Evolutionary conservation across 2,113 vertebrate genomes (phyloP).

Genomic region (Hemiprocne comata): DNA sequence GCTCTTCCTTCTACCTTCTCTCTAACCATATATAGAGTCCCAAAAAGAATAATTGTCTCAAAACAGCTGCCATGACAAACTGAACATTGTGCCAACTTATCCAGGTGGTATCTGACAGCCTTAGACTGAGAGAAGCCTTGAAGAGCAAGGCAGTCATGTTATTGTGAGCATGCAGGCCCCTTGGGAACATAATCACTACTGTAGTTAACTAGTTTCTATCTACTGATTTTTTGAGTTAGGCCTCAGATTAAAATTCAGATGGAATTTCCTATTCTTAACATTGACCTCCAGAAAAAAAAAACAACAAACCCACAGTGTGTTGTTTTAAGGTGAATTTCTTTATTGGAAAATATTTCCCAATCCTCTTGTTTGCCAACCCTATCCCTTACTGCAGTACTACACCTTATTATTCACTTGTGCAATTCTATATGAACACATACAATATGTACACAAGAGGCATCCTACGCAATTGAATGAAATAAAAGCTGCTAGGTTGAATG

Average conservation of each 20-base stretch:
- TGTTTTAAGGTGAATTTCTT: not conserved
- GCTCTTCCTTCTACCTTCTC: not conserved
- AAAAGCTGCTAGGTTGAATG: not conserved
- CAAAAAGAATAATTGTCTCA: too few relatives aligned
- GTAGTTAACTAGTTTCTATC: not conserved
- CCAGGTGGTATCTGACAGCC: not conserved
- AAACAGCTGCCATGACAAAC: too few relatives aligned
- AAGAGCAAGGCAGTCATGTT: not conserved
- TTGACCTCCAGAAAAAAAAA: not conserved
- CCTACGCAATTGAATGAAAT: not conserved
- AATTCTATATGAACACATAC: not conserved
- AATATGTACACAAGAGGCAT: not conserved
- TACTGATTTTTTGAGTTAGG: not conserved
- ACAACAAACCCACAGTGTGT: not conserved
- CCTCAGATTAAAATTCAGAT: not conserved
- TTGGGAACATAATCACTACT: not conserved
- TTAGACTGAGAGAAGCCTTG: not conserved
- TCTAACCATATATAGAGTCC: too few relatives aligned
- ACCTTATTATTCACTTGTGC: not conserved
- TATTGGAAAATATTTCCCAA: not conserved
- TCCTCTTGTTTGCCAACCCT: not conserved
- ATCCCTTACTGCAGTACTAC: not conserved
- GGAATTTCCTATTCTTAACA: not conserved
- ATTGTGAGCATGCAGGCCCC: not conserved
- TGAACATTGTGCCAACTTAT: too few relatives aligned